Evolutionary conservation across 2,888 invertebrate genomes (phyloP), one percentile per base, ranked within the genome.

Genomic region (Thysanoteuthis rhombus): DNA sequence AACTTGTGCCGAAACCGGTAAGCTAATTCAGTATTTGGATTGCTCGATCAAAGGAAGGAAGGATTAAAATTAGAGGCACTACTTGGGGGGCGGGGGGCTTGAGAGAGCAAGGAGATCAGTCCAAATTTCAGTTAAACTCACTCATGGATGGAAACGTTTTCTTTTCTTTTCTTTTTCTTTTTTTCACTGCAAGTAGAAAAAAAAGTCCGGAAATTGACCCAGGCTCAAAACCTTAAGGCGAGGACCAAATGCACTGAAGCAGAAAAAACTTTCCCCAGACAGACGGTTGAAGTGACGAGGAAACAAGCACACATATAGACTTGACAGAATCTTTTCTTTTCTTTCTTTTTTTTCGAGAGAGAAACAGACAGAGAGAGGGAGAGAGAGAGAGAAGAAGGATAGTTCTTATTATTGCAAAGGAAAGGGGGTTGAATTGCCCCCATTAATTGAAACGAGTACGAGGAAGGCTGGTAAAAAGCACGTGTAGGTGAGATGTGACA

Each of bases 121-220:
- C 16, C 4, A 75, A 75, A 75, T 36, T 75, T 75, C 16, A 75
- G n/a, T 36, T n/a, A 16, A 75, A n/a, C n/a, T n/a, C 75, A 75
- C 12, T 75, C 75, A 75, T 1, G 75, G 75, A n/a, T 12, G 25
- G 75, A n/a, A 75, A 12, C 75, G n/a, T 75, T 75, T 36, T n/a
- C 10, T 75, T n/a, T n/a, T 75, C 10, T n/a, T 2, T n/a, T 75
- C n/a, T 32, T n/a, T n/a, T 16, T 75, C 16, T 19, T n/a, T 75
- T n/a, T 75, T 75, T n/a, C 4, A n/a, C 75, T 3, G 75, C 75
- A 75, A 75, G 75, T 58, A 58, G n/a, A n/a, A n/a, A 58, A 58
- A 75, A 75, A 75, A n/a, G 75, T n/a, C 75, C 75, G 75, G 75
- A 75, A 75, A 75, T 75, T n/a, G 75, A 75, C 75, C 75, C 75